Evolutionary conservation across 2,113 vertebrate species (phyloP).

Genomic region (Hyaena hyaena): DNA sequence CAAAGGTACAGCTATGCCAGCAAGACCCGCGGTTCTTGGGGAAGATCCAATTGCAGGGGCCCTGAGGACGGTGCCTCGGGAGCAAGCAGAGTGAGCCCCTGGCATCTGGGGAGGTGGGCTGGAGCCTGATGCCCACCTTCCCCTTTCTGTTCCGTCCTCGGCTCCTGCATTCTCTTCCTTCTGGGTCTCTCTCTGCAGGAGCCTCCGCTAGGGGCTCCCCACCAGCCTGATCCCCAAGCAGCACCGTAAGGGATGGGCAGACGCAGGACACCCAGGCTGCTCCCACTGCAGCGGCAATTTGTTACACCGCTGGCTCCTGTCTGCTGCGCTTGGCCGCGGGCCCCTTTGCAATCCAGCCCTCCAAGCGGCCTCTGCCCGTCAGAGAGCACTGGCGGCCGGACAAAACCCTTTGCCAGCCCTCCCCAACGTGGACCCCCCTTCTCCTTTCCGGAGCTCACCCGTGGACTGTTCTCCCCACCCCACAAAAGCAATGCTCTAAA

Average conservation of each 20-base stretch:
- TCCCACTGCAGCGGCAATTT: accelerated
- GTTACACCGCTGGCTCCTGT: neutral
- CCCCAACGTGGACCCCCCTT: accelerated
- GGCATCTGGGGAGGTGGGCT: neutral
- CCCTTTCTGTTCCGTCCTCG: accelerated
- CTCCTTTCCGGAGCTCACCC: neutral
- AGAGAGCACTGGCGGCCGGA: neutral
- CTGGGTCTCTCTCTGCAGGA: neutral
- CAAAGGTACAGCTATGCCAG: accelerated
- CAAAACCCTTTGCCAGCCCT: accelerated
- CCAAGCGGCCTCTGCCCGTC: accelerated
- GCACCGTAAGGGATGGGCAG: neutral
- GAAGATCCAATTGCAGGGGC: no score
- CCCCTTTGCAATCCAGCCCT: no score
- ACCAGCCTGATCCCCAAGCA: neutral
- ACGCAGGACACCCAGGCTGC: neutral
- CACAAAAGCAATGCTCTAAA: neutral
- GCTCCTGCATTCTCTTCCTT: neutral
- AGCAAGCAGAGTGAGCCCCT: accelerated
- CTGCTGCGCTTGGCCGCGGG: no score
- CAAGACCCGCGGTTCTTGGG: accelerated
- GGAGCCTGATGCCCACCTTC: accelerated
- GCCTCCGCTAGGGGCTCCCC: neutral
- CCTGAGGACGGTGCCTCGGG: neutral
- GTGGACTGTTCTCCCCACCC: accelerated